phyloP scores from a whole-genome alignment of 1,140 invertebrate genomes.

The Zaprionus lachaisei region DNA sequence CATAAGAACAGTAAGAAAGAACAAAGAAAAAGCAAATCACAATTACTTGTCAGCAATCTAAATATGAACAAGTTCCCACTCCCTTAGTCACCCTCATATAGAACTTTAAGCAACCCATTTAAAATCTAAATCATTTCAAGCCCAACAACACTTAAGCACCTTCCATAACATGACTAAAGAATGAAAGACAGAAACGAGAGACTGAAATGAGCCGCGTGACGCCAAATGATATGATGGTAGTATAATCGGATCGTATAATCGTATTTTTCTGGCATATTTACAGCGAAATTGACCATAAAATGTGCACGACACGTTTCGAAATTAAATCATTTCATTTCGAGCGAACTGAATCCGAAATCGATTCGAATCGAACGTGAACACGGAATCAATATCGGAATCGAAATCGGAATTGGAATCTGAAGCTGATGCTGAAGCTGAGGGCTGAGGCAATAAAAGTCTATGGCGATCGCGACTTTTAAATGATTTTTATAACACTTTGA shows the following conservation, averaged over 20 bases:
- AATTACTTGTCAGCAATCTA: no score
- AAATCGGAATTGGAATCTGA: conserved; percentile 3
- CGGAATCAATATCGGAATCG: conserved; percentile 8
- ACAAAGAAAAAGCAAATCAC: no score
- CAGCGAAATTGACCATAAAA: conserved; percentile 75
- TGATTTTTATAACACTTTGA: conserved; percentile 79
- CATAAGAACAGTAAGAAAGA: neutral
- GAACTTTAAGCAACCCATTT: neutral
- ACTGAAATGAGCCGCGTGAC: conserved; percentile 12
- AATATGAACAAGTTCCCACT: neutral
- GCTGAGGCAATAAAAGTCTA: conserved; percentile 39
- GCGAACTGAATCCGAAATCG: conserved; percentile 40
- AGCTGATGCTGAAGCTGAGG: neutral
- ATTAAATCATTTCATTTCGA: conserved; percentile 83
- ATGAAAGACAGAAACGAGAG: conserved; percentile 25
- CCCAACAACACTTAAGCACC: neutral
- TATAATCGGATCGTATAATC: conserved; percentile 8
- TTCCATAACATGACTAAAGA: conserved; percentile 9
- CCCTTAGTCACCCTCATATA: neutral
- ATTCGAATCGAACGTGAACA: neutral
- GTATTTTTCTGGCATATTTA: conserved; percentile 47
- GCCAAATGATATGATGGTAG: conserved; percentile 25
- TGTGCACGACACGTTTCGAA: conserved; percentile 79
- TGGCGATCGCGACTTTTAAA: conserved; percentile 70
- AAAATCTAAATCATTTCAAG: neutral